These are phyloP conservation scores for Ptychochromis oligacanthus DNA, from an alignment of 2,113 vertebrate genomes.

Conservation along the genomic window DNA sequence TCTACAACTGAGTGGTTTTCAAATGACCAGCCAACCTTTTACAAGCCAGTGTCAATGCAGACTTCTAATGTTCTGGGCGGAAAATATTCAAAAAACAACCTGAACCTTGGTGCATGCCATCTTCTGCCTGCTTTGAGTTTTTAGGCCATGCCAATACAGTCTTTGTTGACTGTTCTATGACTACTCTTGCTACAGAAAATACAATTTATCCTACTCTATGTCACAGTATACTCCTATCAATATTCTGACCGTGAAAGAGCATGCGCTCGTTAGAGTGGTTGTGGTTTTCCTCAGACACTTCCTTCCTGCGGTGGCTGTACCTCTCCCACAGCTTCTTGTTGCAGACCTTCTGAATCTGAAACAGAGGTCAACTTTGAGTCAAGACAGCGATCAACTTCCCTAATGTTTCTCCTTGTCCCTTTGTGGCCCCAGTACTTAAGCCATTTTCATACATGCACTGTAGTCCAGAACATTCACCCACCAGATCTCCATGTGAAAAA, in stretches of 20 bases:
- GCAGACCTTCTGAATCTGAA: slow-evolving; percentile 92
- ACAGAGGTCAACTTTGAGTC: background rate
- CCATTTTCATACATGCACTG: no score
- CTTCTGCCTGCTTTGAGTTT: background rate
- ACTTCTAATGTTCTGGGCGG: background rate
- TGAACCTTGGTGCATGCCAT: background rate
- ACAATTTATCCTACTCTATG: background rate
- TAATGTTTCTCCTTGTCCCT: no score
- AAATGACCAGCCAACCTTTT: background rate
- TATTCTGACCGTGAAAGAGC: slow-evolving; percentile 87
- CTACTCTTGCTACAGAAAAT: background rate
- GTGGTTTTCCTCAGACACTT: slow-evolving; percentile 92
- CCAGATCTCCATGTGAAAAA: background rate
- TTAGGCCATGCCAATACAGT: background rate
- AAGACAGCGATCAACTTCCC: background rate
- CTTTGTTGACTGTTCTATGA: background rate
- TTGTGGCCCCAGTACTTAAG: background rate
- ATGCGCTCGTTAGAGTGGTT: slow-evolving; percentile 94
- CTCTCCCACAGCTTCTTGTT: slow-evolving; percentile 93
- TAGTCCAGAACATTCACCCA: background rate
- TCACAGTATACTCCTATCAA: background rate
- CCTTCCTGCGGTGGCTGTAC: slow-evolving; percentile 91
- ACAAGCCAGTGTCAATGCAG: no score
- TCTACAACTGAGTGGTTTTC: background rate
- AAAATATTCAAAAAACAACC: background rate